Conservation (phyloP, 2,888 invertebrate genomes). For the Rhopalosiphum nymphaeae region DNA sequence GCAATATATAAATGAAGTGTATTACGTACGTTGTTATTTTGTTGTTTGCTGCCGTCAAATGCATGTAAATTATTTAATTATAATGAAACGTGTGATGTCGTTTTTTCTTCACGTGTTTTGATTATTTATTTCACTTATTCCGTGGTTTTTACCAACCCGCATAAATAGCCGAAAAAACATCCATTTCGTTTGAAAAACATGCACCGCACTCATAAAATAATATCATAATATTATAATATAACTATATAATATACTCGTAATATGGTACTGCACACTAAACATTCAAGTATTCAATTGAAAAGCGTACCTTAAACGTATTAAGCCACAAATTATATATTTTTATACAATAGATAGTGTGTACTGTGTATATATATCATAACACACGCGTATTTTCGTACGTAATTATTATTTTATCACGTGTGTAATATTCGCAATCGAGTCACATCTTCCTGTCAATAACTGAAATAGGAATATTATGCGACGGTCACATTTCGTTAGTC, state of each 20-base stretch:
- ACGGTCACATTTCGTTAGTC: not conserved
- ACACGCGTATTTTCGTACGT: not conserved
- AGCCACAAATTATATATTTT: too few relatives aligned
- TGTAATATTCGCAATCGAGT: not conserved
- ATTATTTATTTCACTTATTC: not conserved
- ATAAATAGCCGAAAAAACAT: not conserved
- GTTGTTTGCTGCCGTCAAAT: not conserved
- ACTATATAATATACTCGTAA: not conserved
- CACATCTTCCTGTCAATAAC: not conserved
- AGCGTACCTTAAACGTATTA: not conserved
- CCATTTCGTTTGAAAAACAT: not conserved
- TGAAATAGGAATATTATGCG: not conserved
- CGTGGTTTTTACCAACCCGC: not conserved
- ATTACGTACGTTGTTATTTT: not conserved
- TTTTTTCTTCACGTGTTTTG: not conserved
- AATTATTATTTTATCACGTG: not conserved
- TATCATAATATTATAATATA: not conserved
- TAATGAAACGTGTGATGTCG: not conserved
- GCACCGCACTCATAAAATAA: not conserved
- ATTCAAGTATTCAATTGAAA: not conserved
- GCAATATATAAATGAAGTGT: not conserved
- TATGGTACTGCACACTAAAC: not conserved
- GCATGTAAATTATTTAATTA: not conserved
- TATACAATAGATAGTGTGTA: too few relatives aligned
- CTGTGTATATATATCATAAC: too few relatives aligned